Base-by-base conservation (phyloP, 2,888 invertebrate species). In the Sphinx pinastri region DNA sequence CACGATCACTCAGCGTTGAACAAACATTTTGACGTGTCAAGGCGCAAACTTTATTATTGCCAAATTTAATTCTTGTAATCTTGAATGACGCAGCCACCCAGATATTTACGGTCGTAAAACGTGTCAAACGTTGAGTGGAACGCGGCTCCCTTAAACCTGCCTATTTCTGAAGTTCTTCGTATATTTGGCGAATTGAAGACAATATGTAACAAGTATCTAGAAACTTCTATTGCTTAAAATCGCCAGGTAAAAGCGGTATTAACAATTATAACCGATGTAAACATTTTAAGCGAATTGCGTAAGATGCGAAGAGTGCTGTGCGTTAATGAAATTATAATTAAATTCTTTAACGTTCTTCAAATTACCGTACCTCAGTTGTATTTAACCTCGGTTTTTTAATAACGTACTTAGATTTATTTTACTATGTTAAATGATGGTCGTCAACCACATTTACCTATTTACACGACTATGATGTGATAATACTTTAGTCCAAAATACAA, bases 11-110 rank as follows among this genome's bases (percentile, higher is more conserved):
- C 83, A 81, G 70, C 67, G 67, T 60, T 76, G 74, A 73, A 79
- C 79, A 77, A 81, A 81, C 77, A 77, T 72, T 72, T 74, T 74
- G 83, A 73, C 79, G 71, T 71, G 57, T 75, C 77, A 81, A 81
- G 80, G 79, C 25, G 55, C 31, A 66, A 16, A 31, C 49, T 38
- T 67, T 54, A 52, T 70, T 57, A 55, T 59, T 70, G 58, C 70
- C 58, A 67, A 70, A 67, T 70, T 67, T 68, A 68, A 57, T 68
- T 47, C 57, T 25, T 16, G 57, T 70, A 58, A 58, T 59, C 59
- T 70, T 54, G 67, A 68, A 70, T 67, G 58, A 67, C 59, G 70
- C 58, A 59, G 13, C 19, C 45, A 14, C 31, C 58, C 47, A 67
- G 67, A 57, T 55, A 67, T 67, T 70, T 59, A 70, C 52, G 67